phyloP scores from a whole-genome alignment of 2,888 invertebrate species.

The Thyatira batis region DNA sequence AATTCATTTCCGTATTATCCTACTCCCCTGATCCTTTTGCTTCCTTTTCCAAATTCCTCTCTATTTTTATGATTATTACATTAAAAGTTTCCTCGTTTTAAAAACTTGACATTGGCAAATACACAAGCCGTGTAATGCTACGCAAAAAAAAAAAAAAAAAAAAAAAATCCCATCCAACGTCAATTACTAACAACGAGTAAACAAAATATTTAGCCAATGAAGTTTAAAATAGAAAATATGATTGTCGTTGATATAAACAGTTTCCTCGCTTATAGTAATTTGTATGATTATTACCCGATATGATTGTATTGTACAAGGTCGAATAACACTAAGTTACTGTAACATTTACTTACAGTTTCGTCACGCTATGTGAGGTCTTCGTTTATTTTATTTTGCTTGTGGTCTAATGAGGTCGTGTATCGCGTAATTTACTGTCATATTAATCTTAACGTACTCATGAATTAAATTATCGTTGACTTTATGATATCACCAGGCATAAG shows the following conservation, averaged over 20 bases:
- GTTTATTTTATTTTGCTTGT: background rate
- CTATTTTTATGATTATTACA: no score
- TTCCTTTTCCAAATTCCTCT: no score
- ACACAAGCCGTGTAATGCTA: no score
- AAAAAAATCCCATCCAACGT: no score
- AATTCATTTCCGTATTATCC: no score
- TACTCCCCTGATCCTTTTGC: no score
- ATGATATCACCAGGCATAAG: conserved; percentile 23
- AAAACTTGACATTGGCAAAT: no score
- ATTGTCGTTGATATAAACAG: background rate
- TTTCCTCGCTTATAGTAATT: background rate
- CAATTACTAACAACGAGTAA: no score
- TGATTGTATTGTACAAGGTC: conserved; percentile 18
- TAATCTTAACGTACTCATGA: conserved; percentile 1
- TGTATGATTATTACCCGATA: background rate
- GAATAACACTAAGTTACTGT: conserved; percentile 14
- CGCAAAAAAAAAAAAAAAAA: conserved; percentile 7
- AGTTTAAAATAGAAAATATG: background rate
- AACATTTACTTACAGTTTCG: conserved; percentile 24
- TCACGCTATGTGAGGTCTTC: conserved; percentile 16
- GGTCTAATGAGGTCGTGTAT: background rate
- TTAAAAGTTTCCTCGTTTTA: no score
- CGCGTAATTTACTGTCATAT: background rate
- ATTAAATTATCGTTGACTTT: conserved; percentile 3
- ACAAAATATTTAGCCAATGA: background rate